Evolutionary conservation across 2,113 vertebrate genomes (phyloP).

Genomic region (Phycodurus eques): DNA sequence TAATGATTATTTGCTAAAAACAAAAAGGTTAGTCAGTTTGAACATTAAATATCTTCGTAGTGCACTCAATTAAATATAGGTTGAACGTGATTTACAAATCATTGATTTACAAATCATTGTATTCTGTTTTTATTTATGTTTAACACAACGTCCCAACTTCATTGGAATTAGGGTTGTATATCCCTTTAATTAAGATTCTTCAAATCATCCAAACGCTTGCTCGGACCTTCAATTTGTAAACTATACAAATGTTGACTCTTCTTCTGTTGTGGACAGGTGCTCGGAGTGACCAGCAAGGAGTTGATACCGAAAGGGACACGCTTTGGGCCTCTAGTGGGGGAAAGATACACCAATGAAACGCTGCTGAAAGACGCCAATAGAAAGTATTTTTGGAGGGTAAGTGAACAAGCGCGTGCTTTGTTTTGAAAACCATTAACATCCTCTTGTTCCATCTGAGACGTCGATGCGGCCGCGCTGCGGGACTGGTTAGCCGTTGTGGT

Average conservation of each 20-base stretch:
- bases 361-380: constrained; percentile 86
- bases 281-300: constrained; percentile 86
- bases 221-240: constrained; percentile 20
- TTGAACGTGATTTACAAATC: too few relatives aligned
- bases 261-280: constrained; percentile 73
- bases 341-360: constrained; percentile 83
- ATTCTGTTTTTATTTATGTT: too few relatives aligned
- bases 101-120: too few relatives aligned
- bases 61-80: too few relatives aligned
- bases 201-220: neutral
- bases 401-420: constrained; percentile 36
- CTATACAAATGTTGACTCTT: constrained; percentile 11
- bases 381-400: constrained; percentile 97
- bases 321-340: constrained; percentile 89
- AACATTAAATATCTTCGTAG: too few relatives aligned
- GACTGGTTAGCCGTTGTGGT: constrained; percentile 40
- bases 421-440: constrained; percentile 46
- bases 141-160: too few relatives aligned
- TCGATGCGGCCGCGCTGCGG: constrained; percentile 14
- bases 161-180: neutral
- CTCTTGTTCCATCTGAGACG: constrained; percentile 1
- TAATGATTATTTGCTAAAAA: too few relatives aligned
- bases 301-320: constrained; percentile 92
- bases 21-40: too few relatives aligned
- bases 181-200: constrained; percentile 32